Percentiles rank a stretch among this genome's conserved stretches.
These are phyloP conservation scores for Chymomyza fuscimana DNA, from an alignment of 2,888 invertebrate genomes.

Conservation along the genomic window DNA sequence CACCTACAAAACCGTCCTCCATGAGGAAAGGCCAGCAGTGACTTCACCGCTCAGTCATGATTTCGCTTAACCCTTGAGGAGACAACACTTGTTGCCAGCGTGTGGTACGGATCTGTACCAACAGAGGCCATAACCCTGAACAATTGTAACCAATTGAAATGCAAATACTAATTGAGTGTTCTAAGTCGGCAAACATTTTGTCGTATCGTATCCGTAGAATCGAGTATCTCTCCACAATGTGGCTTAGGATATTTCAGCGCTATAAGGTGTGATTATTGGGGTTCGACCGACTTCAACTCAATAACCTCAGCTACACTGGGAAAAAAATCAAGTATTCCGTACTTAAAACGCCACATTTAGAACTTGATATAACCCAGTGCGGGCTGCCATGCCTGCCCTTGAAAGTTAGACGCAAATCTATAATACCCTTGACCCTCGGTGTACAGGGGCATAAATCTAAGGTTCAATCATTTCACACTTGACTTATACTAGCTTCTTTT, in stretches of 20 bases:
- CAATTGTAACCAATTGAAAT: conserved; percentile 56
- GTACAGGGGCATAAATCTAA: not conserved
- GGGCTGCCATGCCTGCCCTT: too few species aligned
- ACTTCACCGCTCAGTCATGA: not conserved
- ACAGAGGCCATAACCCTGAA: conserved; percentile 31
- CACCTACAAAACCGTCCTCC: conserved; percentile 42
- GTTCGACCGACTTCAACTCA: too few species aligned
- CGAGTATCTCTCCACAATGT: too few species aligned
- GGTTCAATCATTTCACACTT: not conserved
- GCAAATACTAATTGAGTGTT: conserved; percentile 48
- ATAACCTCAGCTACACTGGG: too few species aligned
- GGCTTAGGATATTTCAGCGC: too few species aligned
- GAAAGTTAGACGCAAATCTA: too few species aligned
- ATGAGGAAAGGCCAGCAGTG: not conserved
- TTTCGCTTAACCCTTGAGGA: not conserved
- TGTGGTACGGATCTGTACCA: conserved; percentile 60
- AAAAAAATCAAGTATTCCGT: too few species aligned
- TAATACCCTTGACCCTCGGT: too few species aligned
- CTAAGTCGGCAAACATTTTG: not conserved
- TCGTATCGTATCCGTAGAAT: too few species aligned
- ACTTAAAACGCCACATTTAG: too few species aligned
- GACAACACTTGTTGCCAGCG: conserved; percentile 69
- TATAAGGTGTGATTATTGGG: too few species aligned
- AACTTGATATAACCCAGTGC: too few species aligned
- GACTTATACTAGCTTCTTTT: not conserved